phyloP scores from a whole-genome alignment of 2,888 invertebrate species.

The Leptinotarsa rubiginosa region DNA sequence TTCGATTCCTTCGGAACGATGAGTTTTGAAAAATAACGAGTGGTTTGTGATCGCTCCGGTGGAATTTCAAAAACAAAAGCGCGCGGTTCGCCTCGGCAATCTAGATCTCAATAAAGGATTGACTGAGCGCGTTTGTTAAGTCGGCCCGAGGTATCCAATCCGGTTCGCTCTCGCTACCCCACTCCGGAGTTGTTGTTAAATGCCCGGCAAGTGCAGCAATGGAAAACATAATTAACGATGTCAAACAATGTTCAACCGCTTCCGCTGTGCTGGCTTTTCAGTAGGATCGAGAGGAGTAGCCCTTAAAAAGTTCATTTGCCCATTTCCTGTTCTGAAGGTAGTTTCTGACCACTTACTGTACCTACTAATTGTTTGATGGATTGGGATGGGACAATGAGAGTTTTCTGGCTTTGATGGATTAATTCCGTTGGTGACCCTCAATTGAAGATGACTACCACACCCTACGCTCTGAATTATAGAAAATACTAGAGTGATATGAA shows the following conservation, averaged over 20 bases:
- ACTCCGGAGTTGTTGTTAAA: constrained; percentile 51
- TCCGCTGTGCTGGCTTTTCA: constrained; percentile 51
- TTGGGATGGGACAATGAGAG: not conserved
- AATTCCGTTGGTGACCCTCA: no score
- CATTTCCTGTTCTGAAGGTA: constrained; percentile 40
- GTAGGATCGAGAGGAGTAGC: constrained; percentile 27
- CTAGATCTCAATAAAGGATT: constrained; percentile 27
- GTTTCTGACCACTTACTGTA: constrained; percentile 32
- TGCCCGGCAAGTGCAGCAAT: constrained; percentile 57
- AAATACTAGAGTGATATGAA: no score
- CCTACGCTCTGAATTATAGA: no score
- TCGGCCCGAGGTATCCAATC: constrained; percentile 30
- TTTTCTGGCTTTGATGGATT: not conserved
- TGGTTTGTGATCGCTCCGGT: not conserved
- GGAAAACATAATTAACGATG: constrained; percentile 59
- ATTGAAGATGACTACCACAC: no score
- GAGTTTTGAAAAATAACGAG: constrained; percentile 12
- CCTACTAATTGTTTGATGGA: constrained; percentile 3
- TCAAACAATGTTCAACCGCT: constrained; percentile 59
- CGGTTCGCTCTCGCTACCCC: constrained; percentile 42
- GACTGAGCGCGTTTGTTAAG: constrained; percentile 22
- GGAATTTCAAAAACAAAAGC: constrained; percentile 28
- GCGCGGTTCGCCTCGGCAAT: constrained; percentile 31
- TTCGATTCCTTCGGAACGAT: not conserved
- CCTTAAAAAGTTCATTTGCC: constrained; percentile 36